Base-by-base conservation (phyloP, 2,113 vertebrate genomes). In the Macrotis lagotis region DNA sequence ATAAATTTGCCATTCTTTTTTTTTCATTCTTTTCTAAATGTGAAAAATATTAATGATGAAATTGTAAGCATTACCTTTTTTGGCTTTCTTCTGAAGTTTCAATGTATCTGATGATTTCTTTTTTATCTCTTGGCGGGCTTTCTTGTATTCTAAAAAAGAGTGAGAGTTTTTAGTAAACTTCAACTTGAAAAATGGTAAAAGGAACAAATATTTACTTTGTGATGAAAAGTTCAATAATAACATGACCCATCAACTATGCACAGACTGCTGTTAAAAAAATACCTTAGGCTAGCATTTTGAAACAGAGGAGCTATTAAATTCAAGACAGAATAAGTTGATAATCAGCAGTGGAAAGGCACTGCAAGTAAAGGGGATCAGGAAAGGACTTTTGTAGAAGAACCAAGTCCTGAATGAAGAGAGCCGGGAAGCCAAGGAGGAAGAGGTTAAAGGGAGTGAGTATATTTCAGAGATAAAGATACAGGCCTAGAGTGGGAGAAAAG, bases 101-200 rank as follows among this genome's bases (percentile, higher is more conserved):
- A 99, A 96, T 0, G 99, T 99, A 95, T 99, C 99, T 37, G 99
- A 99, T 0, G 99, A 99, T 94, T 99, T 99, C 98, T 99, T 99
- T 96, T 99, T 99, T 97, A 99, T 99, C 96, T 99, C 99, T 96
- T 99, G 99, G 93, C 99, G 99, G 44, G 99, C 99, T 97, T 99
- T 99, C 97, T 99, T 99, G 96, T 99, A 99, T 94, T 99, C 99
- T 99, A 97, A 94, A 96, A 92, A 97, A 96, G 50, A 98, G 10
- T 97, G 94, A 98, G 14, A 97, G 93, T 94, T 92, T 50, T 96
- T 50, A 7, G 90, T 44, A 50, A 91, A 92, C 95, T 66, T 48
- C 0, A 25, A 93, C 50, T 37, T 88, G 93, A 96, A 96, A 96
- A 47, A 92, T n/a, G 37, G 48, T 96, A 94, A 90, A 94, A 92